Conservation (phyloP, 2,113 vertebrate genomes). For the Phylloscopus whistleri region DNA sequence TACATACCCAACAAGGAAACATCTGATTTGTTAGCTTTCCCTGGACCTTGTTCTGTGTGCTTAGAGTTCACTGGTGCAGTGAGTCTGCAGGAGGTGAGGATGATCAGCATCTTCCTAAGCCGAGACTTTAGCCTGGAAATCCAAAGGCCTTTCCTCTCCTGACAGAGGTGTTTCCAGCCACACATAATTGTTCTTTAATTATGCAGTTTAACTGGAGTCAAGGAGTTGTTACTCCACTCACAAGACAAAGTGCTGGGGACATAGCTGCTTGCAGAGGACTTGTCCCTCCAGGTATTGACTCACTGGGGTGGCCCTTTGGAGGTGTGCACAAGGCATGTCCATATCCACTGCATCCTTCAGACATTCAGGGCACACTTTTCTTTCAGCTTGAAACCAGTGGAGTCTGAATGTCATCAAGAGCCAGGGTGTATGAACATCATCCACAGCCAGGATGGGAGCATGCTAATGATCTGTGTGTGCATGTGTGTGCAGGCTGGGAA, state of each 20-base stretch:
- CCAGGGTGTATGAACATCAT: not conserved
- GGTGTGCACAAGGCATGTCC: fast-evolving
- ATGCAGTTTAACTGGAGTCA: not conserved
- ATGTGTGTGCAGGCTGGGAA: not conserved
- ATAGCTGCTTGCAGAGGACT: not conserved
- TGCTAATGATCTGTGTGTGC: not conserved
- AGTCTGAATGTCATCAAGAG: not conserved
- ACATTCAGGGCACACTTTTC: not conserved
- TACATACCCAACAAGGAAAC: not conserved
- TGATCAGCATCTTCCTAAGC: not conserved
- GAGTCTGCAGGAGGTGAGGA: not conserved
- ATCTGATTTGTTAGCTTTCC: not conserved
- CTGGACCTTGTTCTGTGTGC: not conserved
- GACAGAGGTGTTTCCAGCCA: not conserved
- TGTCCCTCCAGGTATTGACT: not conserved
- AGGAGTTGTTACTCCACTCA: not conserved
- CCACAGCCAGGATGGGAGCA: not conserved
- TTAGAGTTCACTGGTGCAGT: not conserved
- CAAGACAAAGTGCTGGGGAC: not conserved
- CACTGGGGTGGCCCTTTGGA: not conserved
- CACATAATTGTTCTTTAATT: not conserved
- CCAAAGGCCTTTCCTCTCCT: not conserved
- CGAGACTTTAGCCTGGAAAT: not conserved
- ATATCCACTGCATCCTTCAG: not conserved
- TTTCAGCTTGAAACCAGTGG: not conserved